Conservation (phyloP, 2,797 vertebrate species). For the Lateolabrax maculatus region DNA sequence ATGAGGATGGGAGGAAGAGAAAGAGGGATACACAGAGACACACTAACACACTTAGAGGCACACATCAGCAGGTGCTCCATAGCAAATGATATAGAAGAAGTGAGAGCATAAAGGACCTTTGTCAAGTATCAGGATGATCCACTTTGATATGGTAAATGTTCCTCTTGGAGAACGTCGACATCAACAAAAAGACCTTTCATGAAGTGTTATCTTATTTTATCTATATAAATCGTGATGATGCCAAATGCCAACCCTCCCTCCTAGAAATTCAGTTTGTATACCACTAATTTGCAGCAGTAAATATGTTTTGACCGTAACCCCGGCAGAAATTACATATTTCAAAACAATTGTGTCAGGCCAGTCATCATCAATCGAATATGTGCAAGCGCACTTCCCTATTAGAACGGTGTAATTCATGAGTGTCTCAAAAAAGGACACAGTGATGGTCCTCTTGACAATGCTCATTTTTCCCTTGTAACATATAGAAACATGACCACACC, state of each 20-base stretch:
- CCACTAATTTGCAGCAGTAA: background rate
- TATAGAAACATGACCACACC: background rate
- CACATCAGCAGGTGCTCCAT: conserved; percentile 16
- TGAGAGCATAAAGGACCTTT: conserved; percentile 6
- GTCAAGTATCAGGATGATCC: conserved; percentile 1
- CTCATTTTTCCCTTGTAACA: background rate
- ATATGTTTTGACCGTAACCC: background rate
- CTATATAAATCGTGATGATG: background rate
- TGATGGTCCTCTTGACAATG: background rate
- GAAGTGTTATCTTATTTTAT: background rate
- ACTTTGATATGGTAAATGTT: background rate
- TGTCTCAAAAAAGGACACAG: background rate
- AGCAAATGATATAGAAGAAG: background rate
- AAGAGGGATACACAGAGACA: conserved; percentile 39
- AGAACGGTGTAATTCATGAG: background rate
- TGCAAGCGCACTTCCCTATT: background rate
- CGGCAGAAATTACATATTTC: background rate
- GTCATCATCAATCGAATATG: background rate
- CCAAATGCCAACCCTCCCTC: background rate
- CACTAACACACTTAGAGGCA: conserved; percentile 36
- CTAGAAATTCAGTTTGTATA: background rate
- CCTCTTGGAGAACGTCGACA: background rate
- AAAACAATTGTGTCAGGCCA: background rate
- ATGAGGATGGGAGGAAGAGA: conserved; percentile 43
- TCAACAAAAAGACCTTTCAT: background rate